Conservation (phyloP, 2,113 vertebrate genomes). For the Propithecus coquereli region DNA sequence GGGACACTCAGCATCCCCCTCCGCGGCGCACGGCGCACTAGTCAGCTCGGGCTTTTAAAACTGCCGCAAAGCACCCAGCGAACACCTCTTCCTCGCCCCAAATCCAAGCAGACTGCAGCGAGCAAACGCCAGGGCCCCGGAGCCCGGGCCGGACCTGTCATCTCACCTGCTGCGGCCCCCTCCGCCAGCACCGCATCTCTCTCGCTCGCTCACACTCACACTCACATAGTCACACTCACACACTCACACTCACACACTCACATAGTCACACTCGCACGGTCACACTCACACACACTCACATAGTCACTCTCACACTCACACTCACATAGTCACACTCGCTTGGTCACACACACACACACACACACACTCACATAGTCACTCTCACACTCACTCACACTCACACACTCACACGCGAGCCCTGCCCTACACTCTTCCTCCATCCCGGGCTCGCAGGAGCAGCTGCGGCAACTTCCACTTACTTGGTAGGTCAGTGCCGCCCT, state of each 20-base stretch:
- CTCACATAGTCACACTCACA: not conserved
- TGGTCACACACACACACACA: no score
- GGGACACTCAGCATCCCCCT: not conserved
- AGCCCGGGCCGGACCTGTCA: not conserved
- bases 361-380: not conserved
- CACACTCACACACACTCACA: not conserved
- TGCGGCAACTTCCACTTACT: conserved; percentile 70
- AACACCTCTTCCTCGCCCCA: not conserved
- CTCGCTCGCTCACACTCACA: not conserved
- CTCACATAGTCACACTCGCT: no score
- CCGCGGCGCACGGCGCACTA: conserved; percentile 17
- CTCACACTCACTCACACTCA: not conserved
- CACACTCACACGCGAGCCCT: not conserved
- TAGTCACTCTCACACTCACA: not conserved
- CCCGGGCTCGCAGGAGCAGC: not conserved
- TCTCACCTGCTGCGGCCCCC: conserved; percentile 51
- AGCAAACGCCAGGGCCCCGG: not conserved
- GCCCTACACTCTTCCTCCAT: not conserved
- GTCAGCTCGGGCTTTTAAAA: conserved; percentile 48
- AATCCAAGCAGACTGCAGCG: conserved; percentile 29
- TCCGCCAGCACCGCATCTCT: not conserved
- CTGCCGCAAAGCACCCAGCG: conserved; percentile 66
- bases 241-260: not conserved
- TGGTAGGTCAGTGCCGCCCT: conserved; percentile 56
- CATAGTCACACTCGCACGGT: no score